phyloP scores from a whole-genome alignment of 2,888 invertebrate genomes.

The Iselma pallidipennis region DNA sequence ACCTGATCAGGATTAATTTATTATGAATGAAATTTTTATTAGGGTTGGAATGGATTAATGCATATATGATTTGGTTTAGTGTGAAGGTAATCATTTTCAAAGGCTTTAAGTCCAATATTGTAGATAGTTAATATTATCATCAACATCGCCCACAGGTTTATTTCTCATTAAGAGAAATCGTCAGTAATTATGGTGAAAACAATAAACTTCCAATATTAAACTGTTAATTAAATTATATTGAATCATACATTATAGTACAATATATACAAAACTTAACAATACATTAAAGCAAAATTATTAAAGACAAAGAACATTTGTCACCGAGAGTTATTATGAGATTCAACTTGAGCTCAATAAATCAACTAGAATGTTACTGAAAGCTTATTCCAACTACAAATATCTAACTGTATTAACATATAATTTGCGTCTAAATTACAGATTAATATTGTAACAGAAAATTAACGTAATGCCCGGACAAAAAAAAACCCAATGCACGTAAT shows the following conservation, averaged over 20 bases:
- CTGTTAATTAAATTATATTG: slow-evolving; percentile 29
- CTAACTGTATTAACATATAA: slow-evolving; percentile 6
- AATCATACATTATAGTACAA: slow-evolving; percentile 19
- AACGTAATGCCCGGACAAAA: background rate
- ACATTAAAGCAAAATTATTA: slow-evolving; percentile 19
- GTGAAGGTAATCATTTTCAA: too few relatives aligned
- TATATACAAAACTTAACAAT: background rate
- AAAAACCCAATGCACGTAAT: slow-evolving; percentile 2
- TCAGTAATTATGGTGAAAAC: slow-evolving; percentile 20
- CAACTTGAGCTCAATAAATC: slow-evolving; percentile 29
- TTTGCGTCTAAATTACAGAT: slow-evolving; percentile 9
- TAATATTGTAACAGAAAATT: background rate
- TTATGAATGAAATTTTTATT: too few relatives aligned
- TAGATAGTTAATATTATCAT: background rate
- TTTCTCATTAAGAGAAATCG: slow-evolving; percentile 24
- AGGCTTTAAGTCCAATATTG: background rate
- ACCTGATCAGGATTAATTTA: too few relatives aligned
- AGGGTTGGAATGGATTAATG: too few relatives aligned
- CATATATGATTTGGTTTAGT: too few relatives aligned
- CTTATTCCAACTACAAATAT: slow-evolving; percentile 20
- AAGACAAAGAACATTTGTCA: slow-evolving; percentile 28
- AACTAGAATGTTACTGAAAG: slow-evolving; percentile 20
- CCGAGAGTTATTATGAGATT: slow-evolving; percentile 22
- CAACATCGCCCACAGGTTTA: slow-evolving; percentile 1
- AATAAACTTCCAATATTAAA: slow-evolving; percentile 19